Evolutionary conservation across 2,113 vertebrate species (phyloP), one percentile per base, ranked within the genome.

Genomic region (Pseudopipra pipra): DNA sequence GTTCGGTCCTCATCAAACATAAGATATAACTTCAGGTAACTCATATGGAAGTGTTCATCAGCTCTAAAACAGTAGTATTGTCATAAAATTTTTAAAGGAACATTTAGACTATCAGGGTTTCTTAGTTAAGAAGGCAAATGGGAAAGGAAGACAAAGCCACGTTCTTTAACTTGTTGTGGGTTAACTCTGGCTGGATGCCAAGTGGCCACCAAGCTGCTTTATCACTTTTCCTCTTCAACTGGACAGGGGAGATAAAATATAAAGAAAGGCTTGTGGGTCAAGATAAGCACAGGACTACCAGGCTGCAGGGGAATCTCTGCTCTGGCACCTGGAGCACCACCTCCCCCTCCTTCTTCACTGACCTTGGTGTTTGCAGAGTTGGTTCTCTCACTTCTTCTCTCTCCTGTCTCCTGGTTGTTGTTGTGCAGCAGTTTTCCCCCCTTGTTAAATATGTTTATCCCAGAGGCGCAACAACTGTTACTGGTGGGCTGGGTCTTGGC

Each of bases 381-480:
- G 24, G 30, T 49, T 39, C 27, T 54, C 24, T 67, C 11, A 15
- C 41, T 9, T 31, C 4, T 55, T 35, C 35, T 49, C 10, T 8
- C 61, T 54, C 27, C 33, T 66, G 14, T 62, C 11, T 46, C 30
- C 24, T 2, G 6, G 14, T 8, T 84, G 55, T n/a, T 27, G 8
- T 41, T 47, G 30, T 2, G 4, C 27, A n/a, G 10, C 13, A 33
- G 9, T 22, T 49, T 54, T 33, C 6, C n/a, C 18, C 19, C 17
- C 20, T 73, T 72, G 39, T 61, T 35, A 61, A 80, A 19, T 37
- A 16, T 2, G 1, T 37, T 65, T 37, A 23, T 41, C n/a, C 1
- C 12, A 52, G 37, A 46, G 37, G 21, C 0, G 0, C 19, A 63
- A 25, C 56, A 28, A 4, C 35, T 2, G 0, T n/a, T 1, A 0